Evolutionary conservation across 2,888 invertebrate genomes (phyloP).

Genomic region (Pasiphila rectangulata): DNA sequence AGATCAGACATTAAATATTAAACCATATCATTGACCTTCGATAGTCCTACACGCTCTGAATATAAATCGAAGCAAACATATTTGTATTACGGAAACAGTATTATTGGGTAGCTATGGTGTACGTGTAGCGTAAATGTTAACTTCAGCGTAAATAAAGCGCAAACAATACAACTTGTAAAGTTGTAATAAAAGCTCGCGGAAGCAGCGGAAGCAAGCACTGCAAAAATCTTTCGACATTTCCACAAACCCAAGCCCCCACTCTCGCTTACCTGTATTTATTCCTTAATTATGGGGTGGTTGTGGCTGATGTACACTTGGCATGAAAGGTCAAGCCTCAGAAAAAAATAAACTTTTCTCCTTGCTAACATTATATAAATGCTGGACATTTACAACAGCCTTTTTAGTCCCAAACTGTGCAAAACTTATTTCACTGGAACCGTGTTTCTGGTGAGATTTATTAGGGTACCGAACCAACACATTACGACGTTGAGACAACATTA

Average conservation of each 20-base stretch:
- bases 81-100: background rate
- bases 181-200: constrained; percentile 23
- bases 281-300: constrained; percentile 30
- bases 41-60: constrained; percentile 1
- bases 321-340: constrained; percentile 21
- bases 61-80: constrained; percentile 1
- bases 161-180: constrained; percentile 26
- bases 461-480: too few species aligned
- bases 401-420: too few species aligned
- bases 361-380: background rate
- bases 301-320: constrained; percentile 22
- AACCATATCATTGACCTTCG: constrained; percentile 12
- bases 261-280: constrained; percentile 31
- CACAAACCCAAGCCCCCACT: constrained; percentile 19
- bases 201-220: constrained; percentile 21
- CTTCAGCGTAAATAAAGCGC: constrained; percentile 6
- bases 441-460: too few species aligned
- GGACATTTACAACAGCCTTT: too few species aligned
- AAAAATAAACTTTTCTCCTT: constrained; percentile 5
- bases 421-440: too few species aligned
- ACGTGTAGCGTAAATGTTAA: constrained; percentile 4
- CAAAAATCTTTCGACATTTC: constrained; percentile 27
- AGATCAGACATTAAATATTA: background rate
- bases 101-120: background rate
- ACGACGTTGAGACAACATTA: too few species aligned